These are phyloP conservation scores for Coecobrya sp. DNA, from an alignment of 2,888 invertebrate species.

Conservation along the genomic window DNA sequence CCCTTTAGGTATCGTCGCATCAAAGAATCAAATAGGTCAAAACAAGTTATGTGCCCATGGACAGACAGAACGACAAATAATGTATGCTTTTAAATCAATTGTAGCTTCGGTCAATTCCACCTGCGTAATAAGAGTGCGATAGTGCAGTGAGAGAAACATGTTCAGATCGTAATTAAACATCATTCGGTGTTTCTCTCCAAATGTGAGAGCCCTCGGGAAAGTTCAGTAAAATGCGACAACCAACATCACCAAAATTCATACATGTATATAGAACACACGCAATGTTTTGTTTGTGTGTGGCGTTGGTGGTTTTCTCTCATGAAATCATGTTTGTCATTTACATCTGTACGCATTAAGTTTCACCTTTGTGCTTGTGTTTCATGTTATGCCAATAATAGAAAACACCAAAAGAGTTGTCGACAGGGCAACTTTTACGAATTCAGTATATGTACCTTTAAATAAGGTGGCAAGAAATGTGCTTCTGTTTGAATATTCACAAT, in stretches of 20 bases:
- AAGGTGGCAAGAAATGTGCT: neutral
- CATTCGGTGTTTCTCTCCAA: neutral
- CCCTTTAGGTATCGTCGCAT: too few relatives aligned
- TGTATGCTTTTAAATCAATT: too few relatives aligned
- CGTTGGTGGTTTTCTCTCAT: slow-evolving; percentile 45
- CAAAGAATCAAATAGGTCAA: too few relatives aligned
- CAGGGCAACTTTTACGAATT: neutral
- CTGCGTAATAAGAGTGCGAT: too few relatives aligned
- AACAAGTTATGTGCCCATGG: too few relatives aligned
- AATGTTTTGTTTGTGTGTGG: slow-evolving; percentile 22
- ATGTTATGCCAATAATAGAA: slow-evolving; percentile 27
- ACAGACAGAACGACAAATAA: too few relatives aligned
- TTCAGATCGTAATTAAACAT: neutral
- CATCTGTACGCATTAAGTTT: slow-evolving; percentile 46
- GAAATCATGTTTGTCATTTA: slow-evolving; percentile 48
- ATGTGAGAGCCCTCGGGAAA: neutral
- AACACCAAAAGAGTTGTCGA: neutral
- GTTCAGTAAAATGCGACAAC: neutral
- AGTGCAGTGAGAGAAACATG: neutral
- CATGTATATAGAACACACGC: neutral
- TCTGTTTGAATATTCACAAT: neutral
- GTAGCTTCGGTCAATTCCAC: too few relatives aligned
- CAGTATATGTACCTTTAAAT: neutral
- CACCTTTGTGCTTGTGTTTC: slow-evolving; percentile 41
- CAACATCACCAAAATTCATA: neutral